Evolutionary conservation across 2,113 vertebrate species (phyloP), one percentile per base, ranked within the genome.

Genomic region (Tautogolabrus adspersus): DNA sequence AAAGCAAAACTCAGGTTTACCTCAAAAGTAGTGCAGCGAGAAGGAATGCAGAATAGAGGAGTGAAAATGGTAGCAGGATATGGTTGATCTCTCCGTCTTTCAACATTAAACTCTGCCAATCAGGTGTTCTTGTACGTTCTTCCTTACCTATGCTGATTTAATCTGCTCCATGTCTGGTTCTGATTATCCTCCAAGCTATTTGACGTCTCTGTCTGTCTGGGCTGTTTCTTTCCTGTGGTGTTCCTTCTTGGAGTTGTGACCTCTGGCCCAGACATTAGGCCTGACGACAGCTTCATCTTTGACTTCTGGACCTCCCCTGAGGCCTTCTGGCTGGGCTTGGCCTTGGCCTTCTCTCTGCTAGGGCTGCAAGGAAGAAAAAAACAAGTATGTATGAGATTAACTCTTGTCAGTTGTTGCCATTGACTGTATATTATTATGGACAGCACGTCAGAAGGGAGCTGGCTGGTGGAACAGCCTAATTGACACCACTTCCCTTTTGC

Each of bases 211-310:
- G 96, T 93, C 84, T 95, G 96, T 93, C 96, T 94, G 85, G 96
- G 95, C 86, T 97, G 97, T 66, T 98, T 98, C 91, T 97, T 97
- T 75, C 96, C 96, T 3, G 93, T 94, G 84, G 93, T 94, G 90
- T 90, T 96, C 93, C 95, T 96, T 93, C 95, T 83, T 0, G 78
- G 95, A 71, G 96, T 90, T 10, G 79, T 73, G 73, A 95, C 94
- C 81, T 98, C 97, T 19, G 87, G 82, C 15, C 77, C 92, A 0
- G 90, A 86, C 87, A 95, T 86, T 75, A 94, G 85, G 83, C 93
- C 93, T 16, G 96, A 96, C 6, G 96, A 96, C 82, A 92, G 69
- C 83, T 97, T 97, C 81, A 96, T 95, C 91, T 97, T 98, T 76
- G 95, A 93, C 82, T 91, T 95, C 90, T 98, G 98, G 44, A 93